phyloP scores from a whole-genome alignment of 1,140 invertebrate genomes.

The Drosophila bocqueti region DNA sequence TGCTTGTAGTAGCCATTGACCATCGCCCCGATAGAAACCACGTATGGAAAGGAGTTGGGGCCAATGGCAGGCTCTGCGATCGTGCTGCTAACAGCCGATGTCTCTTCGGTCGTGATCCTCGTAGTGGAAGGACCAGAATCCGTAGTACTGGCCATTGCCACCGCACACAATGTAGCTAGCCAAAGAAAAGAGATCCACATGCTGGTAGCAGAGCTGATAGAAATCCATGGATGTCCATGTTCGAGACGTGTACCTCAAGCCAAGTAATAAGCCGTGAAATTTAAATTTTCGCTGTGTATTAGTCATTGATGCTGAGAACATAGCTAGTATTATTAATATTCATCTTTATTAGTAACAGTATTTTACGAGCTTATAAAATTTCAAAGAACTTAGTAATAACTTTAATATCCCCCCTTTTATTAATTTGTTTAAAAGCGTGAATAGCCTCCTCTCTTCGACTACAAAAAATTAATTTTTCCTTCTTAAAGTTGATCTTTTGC shows the following conservation, averaged over 20 bases:
- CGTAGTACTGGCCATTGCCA: neutral
- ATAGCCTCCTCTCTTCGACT: neutral
- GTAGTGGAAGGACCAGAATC: too few relatives aligned
- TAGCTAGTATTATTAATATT: neutral
- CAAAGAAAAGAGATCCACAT: constrained; percentile 3
- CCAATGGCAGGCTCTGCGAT: neutral
- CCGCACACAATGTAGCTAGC: neutral
- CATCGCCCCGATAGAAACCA: constrained; percentile 60
- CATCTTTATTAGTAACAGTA: neutral
- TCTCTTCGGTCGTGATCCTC: neutral
- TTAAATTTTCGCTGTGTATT: neutral
- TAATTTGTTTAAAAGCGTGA: too few relatives aligned
- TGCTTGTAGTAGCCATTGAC: constrained; percentile 35
- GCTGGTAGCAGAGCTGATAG: too few relatives aligned
- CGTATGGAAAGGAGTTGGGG: constrained; percentile 27
- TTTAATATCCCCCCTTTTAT: neutral
- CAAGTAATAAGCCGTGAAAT: constrained; percentile 17
- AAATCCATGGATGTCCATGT: neutral
- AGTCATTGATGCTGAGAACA: neutral
- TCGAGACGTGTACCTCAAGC: too few relatives aligned
- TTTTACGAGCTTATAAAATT: neutral
- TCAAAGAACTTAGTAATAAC: neutral
- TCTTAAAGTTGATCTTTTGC: neutral
- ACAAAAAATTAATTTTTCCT: too few relatives aligned
- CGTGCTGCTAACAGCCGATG: too few relatives aligned